These are phyloP conservation scores for Catamblyrhynchus diadema DNA, from an alignment of 2,797 vertebrate species.

Conservation along the genomic window DNA sequence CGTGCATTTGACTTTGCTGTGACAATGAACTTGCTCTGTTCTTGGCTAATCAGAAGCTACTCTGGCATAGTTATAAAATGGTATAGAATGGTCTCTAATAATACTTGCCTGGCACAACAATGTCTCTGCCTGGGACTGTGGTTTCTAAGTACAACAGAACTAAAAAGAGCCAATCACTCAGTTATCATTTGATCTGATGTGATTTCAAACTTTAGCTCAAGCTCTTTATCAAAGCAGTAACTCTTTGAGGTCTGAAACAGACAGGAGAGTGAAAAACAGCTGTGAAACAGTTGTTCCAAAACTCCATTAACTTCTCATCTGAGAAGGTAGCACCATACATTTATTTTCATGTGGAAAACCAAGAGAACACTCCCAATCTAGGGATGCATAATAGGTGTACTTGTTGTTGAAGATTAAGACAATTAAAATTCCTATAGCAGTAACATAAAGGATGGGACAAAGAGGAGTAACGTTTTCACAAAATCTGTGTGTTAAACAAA, in stretches of 20 bases:
- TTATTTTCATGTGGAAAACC: background rate
- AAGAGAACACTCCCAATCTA: background rate
- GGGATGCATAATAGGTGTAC: background rate
- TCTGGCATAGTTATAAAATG: background rate
- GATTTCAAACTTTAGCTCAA: background rate
- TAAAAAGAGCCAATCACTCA: background rate
- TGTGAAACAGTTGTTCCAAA: background rate
- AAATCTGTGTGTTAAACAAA: background rate
- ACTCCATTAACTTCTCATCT: background rate
- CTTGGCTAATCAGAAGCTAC: constrained; percentile 9
- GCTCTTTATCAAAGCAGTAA: background rate
- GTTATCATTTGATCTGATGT: background rate
- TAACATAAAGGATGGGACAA: background rate
- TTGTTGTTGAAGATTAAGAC: background rate
- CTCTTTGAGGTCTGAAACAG: background rate
- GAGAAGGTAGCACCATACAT: background rate
- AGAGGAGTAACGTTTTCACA: background rate
- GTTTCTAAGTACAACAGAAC: background rate
- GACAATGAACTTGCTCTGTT: constrained; percentile 26
- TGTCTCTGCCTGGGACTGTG: background rate
- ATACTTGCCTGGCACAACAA: background rate
- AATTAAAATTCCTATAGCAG: background rate
- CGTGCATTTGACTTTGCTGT: constrained; percentile 34
- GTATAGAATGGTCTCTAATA: background rate
- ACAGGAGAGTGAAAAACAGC: background rate